Base-by-base conservation (phyloP, 2,888 invertebrate genomes). In the Cetonia aurata region DNA sequence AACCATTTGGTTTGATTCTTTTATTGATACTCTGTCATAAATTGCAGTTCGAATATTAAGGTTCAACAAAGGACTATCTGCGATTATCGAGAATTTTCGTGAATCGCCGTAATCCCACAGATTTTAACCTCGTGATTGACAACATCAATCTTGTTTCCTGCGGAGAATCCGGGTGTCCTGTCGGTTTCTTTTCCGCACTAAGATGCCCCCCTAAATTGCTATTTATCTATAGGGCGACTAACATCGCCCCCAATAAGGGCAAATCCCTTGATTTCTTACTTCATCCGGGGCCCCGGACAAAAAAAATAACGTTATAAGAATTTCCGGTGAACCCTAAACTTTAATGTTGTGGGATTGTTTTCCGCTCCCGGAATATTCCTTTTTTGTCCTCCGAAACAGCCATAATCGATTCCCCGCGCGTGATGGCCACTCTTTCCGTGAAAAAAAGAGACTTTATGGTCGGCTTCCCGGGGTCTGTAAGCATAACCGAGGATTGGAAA, bases 91-190 rank as follows among this genome's bases (percentile, higher is more conserved):
- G 25, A 25, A 25, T 25, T 25, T 19, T 62, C 42, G 48, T 33
- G 31, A 62, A 62, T 48, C 48, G 10, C 44, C n/a, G 62, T 48
- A 62, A 62, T 62, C 48, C 48, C 31, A 17, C 46, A 48, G 33
- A 37, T 13, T 17, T 48, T 62, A 62, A 46, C 48, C 48, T 15
- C 48, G 31, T 62, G 62, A 62, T 62, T 62, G 62, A 62, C 62
- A 62, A 62, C 62, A 62, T 62, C 62, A 48, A 62, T 62, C 62
- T 62, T 62, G 15, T 9, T 62, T 15, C 50, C 33, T 25, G 25
- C 25, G 10, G 62, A 37, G 15, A n/a, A 15, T 48, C 48, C 12
- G 33, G 31, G 3, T 48, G 25, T 33, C 62, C 19, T 17, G 41
- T 53, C 53, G 10, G 44, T 17, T n/a, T 25, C 19, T 62, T 25